Percentiles rank a stretch among this genome's conserved stretches.
phyloP scores from a whole-genome alignment of 2,888 invertebrate species.

The Andrena chrysosceles region DNA sequence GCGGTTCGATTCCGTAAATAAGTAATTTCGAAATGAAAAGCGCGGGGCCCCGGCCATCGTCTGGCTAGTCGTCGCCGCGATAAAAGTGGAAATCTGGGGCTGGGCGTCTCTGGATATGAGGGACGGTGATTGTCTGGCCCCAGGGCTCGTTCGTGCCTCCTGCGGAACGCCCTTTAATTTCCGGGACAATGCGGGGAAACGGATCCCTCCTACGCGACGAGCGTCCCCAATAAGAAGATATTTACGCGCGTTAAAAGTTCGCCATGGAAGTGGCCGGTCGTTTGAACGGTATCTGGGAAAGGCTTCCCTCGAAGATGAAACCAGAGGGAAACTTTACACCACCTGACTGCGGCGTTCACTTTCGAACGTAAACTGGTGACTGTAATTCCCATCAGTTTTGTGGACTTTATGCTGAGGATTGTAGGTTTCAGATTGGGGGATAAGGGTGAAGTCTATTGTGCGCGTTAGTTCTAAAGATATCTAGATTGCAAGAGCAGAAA shows the following conservation, averaged over 20 bases:
- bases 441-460: too few relatives aligned
- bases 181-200: slow-evolving; percentile 68
- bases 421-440: too few relatives aligned
- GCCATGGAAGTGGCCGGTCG: slow-evolving; percentile 8
- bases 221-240: slow-evolving; percentile 68
- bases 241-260: slow-evolving; percentile 64
- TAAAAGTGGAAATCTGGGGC: slow-evolving; percentile 61
- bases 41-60: background rate
- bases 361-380: background rate
- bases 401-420: too few relatives aligned
- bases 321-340: background rate
- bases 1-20: slow-evolving; percentile 69
- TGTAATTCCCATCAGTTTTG: too few relatives aligned
- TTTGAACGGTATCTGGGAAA: background rate
- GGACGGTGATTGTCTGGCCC: slow-evolving; percentile 62
- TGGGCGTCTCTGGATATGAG: slow-evolving; percentile 63
- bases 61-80: slow-evolving; percentile 36
- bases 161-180: slow-evolving; percentile 71
- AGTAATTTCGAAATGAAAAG: slow-evolving; percentile 69
- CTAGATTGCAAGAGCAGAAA: too few relatives aligned
- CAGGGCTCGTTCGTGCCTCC: slow-evolving; percentile 25
- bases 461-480: too few relatives aligned
- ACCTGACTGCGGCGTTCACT: background rate
- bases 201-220: slow-evolving; percentile 57
- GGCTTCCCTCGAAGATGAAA: background rate